Conservation (phyloP, 1,140 invertebrate genomes). For the Brachystomella parvula region DNA sequence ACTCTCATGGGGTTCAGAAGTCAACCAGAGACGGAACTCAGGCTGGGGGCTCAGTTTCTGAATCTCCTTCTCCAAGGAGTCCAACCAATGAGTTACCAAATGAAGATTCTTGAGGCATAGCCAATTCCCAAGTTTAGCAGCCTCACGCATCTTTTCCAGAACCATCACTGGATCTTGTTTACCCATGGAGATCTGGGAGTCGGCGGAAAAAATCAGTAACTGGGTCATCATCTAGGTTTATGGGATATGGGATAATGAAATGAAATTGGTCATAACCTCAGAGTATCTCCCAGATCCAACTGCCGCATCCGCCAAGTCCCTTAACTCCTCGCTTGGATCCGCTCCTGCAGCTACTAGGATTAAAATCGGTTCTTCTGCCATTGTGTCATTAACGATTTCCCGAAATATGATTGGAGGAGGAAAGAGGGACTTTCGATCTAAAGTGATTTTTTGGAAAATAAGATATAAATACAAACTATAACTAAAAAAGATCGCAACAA, state of each 20-base stretch:
- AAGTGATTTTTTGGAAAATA: constrained; percentile 3
- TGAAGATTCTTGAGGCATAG: constrained; percentile 82
- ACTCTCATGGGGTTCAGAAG: constrained; percentile 58
- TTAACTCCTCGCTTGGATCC: constrained; percentile 73
- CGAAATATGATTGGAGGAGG: constrained; percentile 55
- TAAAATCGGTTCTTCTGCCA: constrained; percentile 59
- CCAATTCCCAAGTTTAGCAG: constrained; percentile 57
- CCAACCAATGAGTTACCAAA: constrained; percentile 68
- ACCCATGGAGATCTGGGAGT: constrained; percentile 59
- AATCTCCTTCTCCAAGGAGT: constrained; percentile 62
- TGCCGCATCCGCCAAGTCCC: constrained; percentile 52
- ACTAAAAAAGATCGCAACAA: constrained; percentile 16
- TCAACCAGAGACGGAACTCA: constrained; percentile 67
- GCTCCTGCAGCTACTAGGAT: constrained; percentile 65
- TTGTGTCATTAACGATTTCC: constrained; percentile 52
- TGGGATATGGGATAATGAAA: too few relatives aligned
- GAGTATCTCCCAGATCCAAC: constrained; percentile 52
- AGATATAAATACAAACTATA: constrained; percentile 16
- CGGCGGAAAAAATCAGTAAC: neutral
- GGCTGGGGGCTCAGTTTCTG: constrained; percentile 51
- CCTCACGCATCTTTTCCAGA: constrained; percentile 48
- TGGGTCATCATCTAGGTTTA: constrained; percentile 4
- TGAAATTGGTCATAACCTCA: too few relatives aligned
- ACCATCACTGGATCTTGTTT: constrained; percentile 62
- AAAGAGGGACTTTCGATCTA: constrained; percentile 55